phyloP scores from a whole-genome alignment of 2,888 invertebrate species.

The Cremastobaeus sp. region DNA sequence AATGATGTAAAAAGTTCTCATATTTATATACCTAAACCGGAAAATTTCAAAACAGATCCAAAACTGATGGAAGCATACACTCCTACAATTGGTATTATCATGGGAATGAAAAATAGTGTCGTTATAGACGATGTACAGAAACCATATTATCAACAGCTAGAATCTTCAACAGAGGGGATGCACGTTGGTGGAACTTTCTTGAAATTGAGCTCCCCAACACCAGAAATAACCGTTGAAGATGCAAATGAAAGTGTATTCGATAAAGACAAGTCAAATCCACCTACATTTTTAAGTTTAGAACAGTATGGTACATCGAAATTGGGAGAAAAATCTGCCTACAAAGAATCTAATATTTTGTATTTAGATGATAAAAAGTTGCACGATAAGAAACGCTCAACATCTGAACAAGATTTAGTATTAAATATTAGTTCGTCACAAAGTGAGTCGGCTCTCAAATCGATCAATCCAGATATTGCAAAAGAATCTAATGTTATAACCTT shows the following conservation, averaged over 20 bases:
- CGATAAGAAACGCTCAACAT: slow-evolving; percentile 80
- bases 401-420: slow-evolving; percentile 84
- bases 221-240: slow-evolving; percentile 81
- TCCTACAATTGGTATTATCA: slow-evolving; percentile 84
- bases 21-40: slow-evolving; percentile 64
- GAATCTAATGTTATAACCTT: slow-evolving; percentile 84
- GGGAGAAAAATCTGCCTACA: too few relatives aligned
- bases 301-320: too few relatives aligned
- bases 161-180: too few relatives aligned
- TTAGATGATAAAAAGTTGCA: slow-evolving; percentile 62
- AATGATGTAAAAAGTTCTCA: slow-evolving; percentile 80
- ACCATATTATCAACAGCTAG: too few relatives aligned
- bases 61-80: slow-evolving; percentile 80
- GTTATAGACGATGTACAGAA: slow-evolving; percentile 58
- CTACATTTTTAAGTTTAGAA: too few relatives aligned
- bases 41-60: slow-evolving; percentile 67
- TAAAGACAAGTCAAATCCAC: slow-evolving; percentile 79
- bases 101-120: slow-evolving; percentile 75
- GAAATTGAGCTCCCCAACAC: too few relatives aligned
- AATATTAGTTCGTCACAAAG: slow-evolving; percentile 88
- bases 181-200: too few relatives aligned
- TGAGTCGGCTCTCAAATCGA: slow-evolving; percentile 86
- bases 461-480: slow-evolving; percentile 80
- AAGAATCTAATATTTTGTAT: slow-evolving; percentile 62
- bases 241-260: slow-evolving; percentile 63